Evolutionary conservation across 2,888 invertebrate genomes (phyloP).

Genomic region (Panzeria rudis): DNA sequence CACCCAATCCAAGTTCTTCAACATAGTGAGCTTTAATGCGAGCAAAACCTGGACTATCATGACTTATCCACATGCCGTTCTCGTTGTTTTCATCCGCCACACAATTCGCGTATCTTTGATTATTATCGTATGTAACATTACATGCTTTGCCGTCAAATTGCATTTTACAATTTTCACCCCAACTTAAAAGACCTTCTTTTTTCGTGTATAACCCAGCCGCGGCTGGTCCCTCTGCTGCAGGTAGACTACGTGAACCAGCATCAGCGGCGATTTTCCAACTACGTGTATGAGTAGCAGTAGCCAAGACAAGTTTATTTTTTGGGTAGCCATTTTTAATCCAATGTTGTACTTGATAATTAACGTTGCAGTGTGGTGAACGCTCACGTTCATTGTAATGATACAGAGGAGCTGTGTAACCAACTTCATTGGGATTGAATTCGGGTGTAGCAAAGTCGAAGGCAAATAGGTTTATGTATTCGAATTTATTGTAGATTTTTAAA

Average conservation of each 20-base stretch:
- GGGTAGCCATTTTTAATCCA: conserved; percentile 87
- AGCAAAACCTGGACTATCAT: conserved; percentile 92
- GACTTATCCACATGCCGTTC: conserved; percentile 91
- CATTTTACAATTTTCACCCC: conserved; percentile 90
- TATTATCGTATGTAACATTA: conserved; percentile 86
- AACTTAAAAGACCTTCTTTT: conserved; percentile 89
- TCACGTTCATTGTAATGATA: conserved; percentile 89
- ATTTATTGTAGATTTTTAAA: conserved; percentile 87
- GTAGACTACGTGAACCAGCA: conserved; percentile 89
- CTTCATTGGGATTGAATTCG: conserved; percentile 90
- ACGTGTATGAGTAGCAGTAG: conserved; percentile 89
- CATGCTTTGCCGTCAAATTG: neutral
- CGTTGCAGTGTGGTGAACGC: conserved; percentile 86
- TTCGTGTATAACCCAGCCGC: conserved; percentile 89
- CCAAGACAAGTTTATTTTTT: conserved; percentile 88
- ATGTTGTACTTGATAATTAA: conserved; percentile 87
- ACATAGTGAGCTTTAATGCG: conserved; percentile 90
- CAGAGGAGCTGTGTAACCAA: conserved; percentile 90
- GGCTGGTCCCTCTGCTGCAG: conserved; percentile 88
- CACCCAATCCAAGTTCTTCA: conserved; percentile 89
- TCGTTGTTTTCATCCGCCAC: conserved; percentile 87
- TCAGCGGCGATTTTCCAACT: conserved; percentile 90
- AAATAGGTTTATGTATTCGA: conserved; percentile 91
- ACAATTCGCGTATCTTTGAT: conserved; percentile 91
- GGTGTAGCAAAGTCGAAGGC: conserved; percentile 92